phyloP scores from a whole-genome alignment of 2,797 vertebrate genomes.

The Sebastes reedi region DNA sequence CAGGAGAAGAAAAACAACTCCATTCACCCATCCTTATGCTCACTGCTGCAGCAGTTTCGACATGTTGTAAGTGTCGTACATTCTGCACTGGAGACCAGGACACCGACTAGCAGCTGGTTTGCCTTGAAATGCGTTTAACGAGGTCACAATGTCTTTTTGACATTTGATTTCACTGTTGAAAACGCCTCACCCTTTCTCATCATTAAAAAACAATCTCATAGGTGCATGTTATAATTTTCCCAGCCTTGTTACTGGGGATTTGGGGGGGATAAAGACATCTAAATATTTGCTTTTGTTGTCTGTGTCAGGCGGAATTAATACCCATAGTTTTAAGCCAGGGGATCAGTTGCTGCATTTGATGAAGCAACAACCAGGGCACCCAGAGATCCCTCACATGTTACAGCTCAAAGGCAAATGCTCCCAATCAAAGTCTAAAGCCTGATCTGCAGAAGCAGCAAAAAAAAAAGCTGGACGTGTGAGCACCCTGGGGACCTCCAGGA shows the following conservation, averaged over 20 bases:
- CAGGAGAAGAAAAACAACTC: slow-evolving; percentile 51
- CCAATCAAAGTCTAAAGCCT: slow-evolving; percentile 29
- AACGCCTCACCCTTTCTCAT: neutral
- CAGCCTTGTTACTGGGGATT: neutral
- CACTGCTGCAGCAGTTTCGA: slow-evolving; percentile 9
- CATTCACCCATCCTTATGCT: slow-evolving; percentile 12
- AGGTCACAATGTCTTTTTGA: neutral
- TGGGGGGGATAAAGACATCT: neutral
- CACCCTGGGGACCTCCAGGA: slow-evolving; percentile 7
- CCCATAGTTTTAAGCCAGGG: slow-evolving; percentile 12
- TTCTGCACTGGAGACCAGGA: slow-evolving; percentile 7
- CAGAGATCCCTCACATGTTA: slow-evolving; percentile 29
- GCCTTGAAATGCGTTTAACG: slow-evolving; percentile 5
- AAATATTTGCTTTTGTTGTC: slow-evolving; percentile 20
- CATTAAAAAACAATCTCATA: neutral
- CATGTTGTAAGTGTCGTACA: slow-evolving; percentile 32
- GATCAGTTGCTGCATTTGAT: slow-evolving; percentile 23
- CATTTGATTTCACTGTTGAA: slow-evolving; percentile 1
- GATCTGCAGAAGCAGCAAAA: slow-evolving; percentile 37
- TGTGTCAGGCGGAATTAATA: slow-evolving; percentile 19
- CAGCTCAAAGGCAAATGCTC: slow-evolving; percentile 35
- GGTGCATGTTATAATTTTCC: neutral
- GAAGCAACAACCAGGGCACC: slow-evolving; percentile 18
- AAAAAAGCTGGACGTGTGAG: slow-evolving; percentile 22
- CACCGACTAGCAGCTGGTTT: slow-evolving; percentile 28